Evolutionary conservation across 2,888 invertebrate genomes (phyloP).

Genomic region (Seira sanloemensis): DNA sequence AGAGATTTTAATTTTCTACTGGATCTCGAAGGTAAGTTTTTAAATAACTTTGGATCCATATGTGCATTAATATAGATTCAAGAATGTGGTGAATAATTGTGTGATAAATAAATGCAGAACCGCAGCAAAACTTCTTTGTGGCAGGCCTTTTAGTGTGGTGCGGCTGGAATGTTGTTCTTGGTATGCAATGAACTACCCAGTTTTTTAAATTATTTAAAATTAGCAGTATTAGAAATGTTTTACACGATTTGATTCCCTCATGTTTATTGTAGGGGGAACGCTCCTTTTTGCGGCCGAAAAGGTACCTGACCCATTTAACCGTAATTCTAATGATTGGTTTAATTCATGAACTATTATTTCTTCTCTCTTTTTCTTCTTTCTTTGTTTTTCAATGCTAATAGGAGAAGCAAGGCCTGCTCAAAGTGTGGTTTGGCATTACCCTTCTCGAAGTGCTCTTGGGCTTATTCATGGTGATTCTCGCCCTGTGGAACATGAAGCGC

Average conservation of each 20-base stretch:
- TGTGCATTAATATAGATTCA: no score
- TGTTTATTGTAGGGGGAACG: constrained; percentile 37
- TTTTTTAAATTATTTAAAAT: background rate
- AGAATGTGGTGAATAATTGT: no score
- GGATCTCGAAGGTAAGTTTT: constrained; percentile 55
- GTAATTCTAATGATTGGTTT: background rate
- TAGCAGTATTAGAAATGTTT: background rate
- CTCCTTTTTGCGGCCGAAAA: constrained; percentile 62
- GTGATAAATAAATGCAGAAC: constrained; percentile 34
- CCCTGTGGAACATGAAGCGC: constrained; percentile 53
- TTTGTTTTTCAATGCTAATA: constrained; percentile 31
- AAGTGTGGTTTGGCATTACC: constrained; percentile 65
- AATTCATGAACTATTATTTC: constrained; percentile 31
- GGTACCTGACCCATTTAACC: constrained; percentile 48
- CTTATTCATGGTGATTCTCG: constrained; percentile 55
- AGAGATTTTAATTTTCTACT: constrained; percentile 63
- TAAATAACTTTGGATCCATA: background rate
- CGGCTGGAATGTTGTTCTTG: constrained; percentile 57
- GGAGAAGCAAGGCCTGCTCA: constrained; percentile 62
- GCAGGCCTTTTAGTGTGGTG: constrained; percentile 65
- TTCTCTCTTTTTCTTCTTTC: constrained; percentile 35
- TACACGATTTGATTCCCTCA: background rate
- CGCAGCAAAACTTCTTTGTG: constrained; percentile 60
- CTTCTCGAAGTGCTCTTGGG: constrained; percentile 51
- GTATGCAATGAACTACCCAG: constrained; percentile 28